These are phyloP conservation scores for Cercopithecus neglectus DNA, from an alignment of 2,797 vertebrate genomes.

Conservation along the genomic window DNA sequence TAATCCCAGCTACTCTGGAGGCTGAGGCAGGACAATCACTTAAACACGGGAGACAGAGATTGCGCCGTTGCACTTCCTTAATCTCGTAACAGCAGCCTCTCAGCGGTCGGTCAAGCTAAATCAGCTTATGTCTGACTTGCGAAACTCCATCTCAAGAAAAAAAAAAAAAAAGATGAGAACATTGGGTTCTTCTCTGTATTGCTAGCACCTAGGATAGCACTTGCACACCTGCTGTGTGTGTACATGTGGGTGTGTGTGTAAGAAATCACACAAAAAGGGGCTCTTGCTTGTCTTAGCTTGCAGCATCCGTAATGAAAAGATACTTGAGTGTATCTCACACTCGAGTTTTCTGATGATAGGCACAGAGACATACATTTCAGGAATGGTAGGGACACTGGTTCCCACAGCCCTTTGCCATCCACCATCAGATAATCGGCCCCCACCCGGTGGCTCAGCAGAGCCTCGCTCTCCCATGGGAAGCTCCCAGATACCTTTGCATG, in stretches of 20 bases:
- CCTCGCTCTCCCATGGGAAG: neutral
- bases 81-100: too few species aligned
- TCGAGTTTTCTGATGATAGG: neutral
- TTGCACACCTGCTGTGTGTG: neutral
- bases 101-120: too few species aligned
- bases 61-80: too few species aligned
- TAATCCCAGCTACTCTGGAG: too few species aligned
- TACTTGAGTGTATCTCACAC: neutral
- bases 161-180: too few species aligned
- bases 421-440: neutral
- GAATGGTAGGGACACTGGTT: neutral
- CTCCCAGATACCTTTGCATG: slow-evolving; percentile 88
- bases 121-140: too few species aligned
- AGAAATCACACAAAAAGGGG: neutral
- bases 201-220: neutral
- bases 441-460: neutral
- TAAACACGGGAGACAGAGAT: too few species aligned
- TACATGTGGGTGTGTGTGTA: accelerated
- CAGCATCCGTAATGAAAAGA: neutral
- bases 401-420: accelerated
- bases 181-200: neutral
- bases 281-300: neutral
- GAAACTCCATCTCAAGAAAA: too few species aligned
- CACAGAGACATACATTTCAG: neutral
- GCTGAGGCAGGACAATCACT: too few species aligned